Conservation (phyloP, 2,888 invertebrate genomes). For the Leptopilina myrica region DNA sequence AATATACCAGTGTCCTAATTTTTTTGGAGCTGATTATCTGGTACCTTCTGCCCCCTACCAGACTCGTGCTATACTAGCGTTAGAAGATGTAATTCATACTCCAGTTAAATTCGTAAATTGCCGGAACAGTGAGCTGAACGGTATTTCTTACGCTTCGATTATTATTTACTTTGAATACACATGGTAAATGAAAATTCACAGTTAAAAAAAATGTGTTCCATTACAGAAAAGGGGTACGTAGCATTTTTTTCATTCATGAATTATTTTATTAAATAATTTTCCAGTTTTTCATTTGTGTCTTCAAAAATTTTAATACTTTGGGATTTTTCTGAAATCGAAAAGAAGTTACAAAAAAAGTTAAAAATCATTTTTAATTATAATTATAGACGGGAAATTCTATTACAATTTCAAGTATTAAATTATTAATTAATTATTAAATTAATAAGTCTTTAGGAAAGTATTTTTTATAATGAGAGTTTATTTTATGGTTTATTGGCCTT, state of each 20-base stretch:
- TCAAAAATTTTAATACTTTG: neutral
- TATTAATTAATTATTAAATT: too few species aligned
- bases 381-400: too few species aligned
- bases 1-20: neutral
- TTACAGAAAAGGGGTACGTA: constrained; percentile 18
- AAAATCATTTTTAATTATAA: too few species aligned
- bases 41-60: constrained; percentile 28
- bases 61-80: constrained; percentile 14
- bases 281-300: too few species aligned
- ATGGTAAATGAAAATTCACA: constrained; percentile 22
- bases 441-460: too few species aligned
- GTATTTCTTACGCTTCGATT: constrained; percentile 37
- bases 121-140: constrained; percentile 30
- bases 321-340: too few species aligned
- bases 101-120: constrained; percentile 40
- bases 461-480: too few species aligned
- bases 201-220: constrained; percentile 32
- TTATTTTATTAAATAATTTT: neutral
- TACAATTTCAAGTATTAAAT: too few species aligned
- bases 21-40: neutral
- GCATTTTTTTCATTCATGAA: neutral
- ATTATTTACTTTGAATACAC: constrained; percentile 18
- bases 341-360: too few species aligned
- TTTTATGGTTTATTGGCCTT: too few species aligned
- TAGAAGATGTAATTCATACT: constrained; percentile 34